Evolutionary conservation across 2,888 invertebrate genomes (phyloP), one percentile per base, ranked within the genome.

Genomic region (Trissolcus japonicus): DNA sequence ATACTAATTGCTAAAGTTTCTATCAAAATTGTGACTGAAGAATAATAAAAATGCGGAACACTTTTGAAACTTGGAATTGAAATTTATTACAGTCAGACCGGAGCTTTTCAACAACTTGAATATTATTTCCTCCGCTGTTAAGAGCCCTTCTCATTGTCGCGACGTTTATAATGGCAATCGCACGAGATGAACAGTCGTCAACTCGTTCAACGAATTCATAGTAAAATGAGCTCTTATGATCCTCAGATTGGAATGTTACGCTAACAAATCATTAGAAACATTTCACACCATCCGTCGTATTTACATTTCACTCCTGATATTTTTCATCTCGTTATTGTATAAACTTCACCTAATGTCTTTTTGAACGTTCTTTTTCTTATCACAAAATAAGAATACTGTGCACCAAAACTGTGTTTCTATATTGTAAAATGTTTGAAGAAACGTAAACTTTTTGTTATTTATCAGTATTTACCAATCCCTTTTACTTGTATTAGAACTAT

Each of bases 131-230:
- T 68, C 60, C 54, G 62, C 41, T 69, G 68, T 75, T 68, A 76
- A 65, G 14, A 65, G 69, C 69, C 69, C 76, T 76, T 69, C 76
- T 69, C 76, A 69, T 76, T 76, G 76, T 69, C 69, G 76, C 65
- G 69, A 65, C 69, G 55, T 51, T 76, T 50, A 69, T 76, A 76
- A 76, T 69, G 29, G 67, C 76, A 65, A 65, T 67, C 69, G 65
- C 60, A 76, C 21, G 75, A 65, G 60, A 65, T 76, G 76, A 69
- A 76, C 60, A 69, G 69, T 76, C 69, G 69, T 69, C 76, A 76
- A 60, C 68, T 69, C 60, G 51, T 76, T 65, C 55, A 76, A 65
- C 65, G 14, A 69, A 60, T 69, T 69, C 41, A 76, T 69, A 69
- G 62, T 60, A 69, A 76, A 76, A 76, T 61, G 59, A 76, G 46